Percentiles rank a stretch among this genome's conserved stretches.
Conservation (phyloP, 2,888 invertebrate species). For the Sarcophaga carnaria region DNA sequence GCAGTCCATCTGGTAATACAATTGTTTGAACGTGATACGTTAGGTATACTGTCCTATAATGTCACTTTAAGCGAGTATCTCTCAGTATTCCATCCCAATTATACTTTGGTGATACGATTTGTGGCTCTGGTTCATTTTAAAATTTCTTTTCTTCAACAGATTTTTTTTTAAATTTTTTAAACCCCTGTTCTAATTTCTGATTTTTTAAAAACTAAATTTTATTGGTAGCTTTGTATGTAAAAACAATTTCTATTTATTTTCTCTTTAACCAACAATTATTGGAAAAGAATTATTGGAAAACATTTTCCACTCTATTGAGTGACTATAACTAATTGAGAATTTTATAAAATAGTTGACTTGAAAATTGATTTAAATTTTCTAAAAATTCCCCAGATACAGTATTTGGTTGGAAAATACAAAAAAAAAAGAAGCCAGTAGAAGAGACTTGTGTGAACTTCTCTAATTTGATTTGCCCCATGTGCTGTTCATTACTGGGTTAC, state of each 20-base stretch:
- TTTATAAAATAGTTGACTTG: not conserved
- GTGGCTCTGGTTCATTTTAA: no score
- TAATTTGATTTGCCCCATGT: conserved; percentile 55
- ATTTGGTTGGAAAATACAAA: not conserved
- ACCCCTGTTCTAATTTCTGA: no score
- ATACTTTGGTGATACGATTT: no score
- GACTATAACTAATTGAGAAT: not conserved
- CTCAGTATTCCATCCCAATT: no score
- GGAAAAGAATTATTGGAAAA: not conserved
- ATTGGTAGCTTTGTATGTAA: not conserved
- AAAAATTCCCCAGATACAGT: not conserved
- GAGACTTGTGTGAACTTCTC: not conserved
- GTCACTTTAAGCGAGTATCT: no score
- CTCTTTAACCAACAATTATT: not conserved
- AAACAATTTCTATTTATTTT: not conserved
- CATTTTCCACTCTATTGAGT: not conserved
- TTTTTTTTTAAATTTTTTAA: no score
- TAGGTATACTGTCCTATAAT: no score
- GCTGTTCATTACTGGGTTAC: conserved; percentile 35
- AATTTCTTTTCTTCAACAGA: no score
- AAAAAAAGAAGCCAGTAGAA: not conserved
- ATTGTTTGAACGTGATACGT: no score
- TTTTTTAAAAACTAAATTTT: not conserved
- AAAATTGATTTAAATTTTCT: conserved; percentile 24
- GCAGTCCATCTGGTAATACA: no score